Conservation (phyloP, 2,888 invertebrate species). For the Nezara viridula region DNA sequence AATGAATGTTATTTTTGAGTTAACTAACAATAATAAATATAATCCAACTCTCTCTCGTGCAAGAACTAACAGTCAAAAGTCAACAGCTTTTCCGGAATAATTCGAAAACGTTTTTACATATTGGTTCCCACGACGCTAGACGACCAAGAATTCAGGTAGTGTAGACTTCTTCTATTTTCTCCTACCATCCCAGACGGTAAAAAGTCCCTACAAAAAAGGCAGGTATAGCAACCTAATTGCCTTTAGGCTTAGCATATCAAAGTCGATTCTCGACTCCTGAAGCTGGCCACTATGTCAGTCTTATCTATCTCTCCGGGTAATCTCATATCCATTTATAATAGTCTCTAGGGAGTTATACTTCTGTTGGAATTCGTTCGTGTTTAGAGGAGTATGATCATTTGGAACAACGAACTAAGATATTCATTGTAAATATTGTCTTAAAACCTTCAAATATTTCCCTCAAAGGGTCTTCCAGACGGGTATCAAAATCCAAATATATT, state of each 20-base stretch:
- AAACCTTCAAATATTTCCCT: too few species aligned
- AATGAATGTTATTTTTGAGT: too few species aligned
- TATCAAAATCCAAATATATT: too few species aligned
- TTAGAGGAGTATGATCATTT: neutral
- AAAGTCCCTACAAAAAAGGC: conserved; percentile 16
- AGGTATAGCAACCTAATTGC: conserved; percentile 28
- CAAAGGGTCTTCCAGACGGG: too few species aligned
- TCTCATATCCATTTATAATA: conserved; percentile 15
- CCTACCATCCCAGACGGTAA: neutral
- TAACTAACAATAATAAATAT: too few species aligned
- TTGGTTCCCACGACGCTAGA: conserved; percentile 39
- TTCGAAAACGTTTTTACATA: neutral
- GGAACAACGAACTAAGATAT: too few species aligned
- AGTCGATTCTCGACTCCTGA: neutral
- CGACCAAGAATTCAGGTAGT: conserved; percentile 39
- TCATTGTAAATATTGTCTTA: too few species aligned
- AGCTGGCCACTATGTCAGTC: conserved; percentile 12
- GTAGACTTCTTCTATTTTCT: neutral
- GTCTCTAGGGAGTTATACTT: neutral
- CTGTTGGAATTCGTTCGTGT: neutral
- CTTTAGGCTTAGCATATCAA: conserved; percentile 31
- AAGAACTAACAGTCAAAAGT: neutral
- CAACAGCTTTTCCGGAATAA: neutral
- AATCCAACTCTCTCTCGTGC: too few species aligned
- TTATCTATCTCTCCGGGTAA: neutral